Percentiles rank a stretch among this genome's conserved stretches.
These are phyloP conservation scores for Lissonota sp. DNA, from an alignment of 2,888 invertebrate genomes.

Conservation along the genomic window DNA sequence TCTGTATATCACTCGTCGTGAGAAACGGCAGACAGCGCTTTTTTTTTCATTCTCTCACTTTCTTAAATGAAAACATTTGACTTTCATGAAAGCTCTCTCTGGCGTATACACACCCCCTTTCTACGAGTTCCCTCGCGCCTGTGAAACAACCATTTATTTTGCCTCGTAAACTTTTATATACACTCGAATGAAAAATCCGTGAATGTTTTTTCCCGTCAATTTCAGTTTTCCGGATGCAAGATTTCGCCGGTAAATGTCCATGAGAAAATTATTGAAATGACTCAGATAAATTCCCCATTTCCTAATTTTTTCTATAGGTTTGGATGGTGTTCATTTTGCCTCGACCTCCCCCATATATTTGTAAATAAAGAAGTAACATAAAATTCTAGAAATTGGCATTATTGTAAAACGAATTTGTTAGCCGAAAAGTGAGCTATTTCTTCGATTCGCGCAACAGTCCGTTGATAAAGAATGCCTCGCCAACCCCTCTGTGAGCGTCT, in stretches of 20 bases:
- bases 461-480: conserved; percentile 54
- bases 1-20: neutral
- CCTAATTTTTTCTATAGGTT: no score
- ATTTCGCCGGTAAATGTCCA: no score
- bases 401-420: neutral
- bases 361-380: neutral
- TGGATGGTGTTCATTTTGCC: no score
- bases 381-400: neutral
- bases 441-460: conserved; percentile 60
- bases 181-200: neutral
- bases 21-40: conserved; percentile 6
- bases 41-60: conserved; percentile 27
- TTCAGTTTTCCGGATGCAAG: no score
- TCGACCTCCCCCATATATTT: no score
- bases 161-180: conserved; percentile 15
- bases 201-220: no score
- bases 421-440: neutral
- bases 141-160: conserved; percentile 18
- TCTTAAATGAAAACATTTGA: conserved; percentile 54
- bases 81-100: conserved; percentile 43
- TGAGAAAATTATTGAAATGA: no score
- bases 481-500: conserved; percentile 53
- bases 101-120: neutral
- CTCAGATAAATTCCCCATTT: no score
- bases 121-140: neutral